These are phyloP conservation scores for Halcyon smyrnensis DNA, from an alignment of 2,797 vertebrate species.

Conservation along the genomic window DNA sequence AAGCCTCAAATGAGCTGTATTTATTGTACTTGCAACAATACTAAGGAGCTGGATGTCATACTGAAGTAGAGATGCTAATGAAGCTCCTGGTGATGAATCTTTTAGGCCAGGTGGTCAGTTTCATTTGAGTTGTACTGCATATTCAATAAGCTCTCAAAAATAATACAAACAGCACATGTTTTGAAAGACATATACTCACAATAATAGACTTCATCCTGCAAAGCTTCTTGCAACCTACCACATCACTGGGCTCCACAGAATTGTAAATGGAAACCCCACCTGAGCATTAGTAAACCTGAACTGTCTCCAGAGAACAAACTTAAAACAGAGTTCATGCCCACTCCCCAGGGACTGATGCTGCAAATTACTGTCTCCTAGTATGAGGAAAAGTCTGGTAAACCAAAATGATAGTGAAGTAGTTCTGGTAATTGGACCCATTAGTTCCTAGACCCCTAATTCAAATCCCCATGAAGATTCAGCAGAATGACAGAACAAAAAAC, in stretches of 20 bases:
- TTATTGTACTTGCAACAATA: background rate
- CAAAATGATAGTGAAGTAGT: background rate
- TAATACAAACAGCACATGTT: background rate
- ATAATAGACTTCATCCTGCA: background rate
- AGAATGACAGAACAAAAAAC: background rate
- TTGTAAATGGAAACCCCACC: background rate
- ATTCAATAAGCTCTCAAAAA: constrained; percentile 22
- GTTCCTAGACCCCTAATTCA: background rate
- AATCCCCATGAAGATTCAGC: background rate
- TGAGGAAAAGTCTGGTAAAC: background rate
- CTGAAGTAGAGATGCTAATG: background rate
- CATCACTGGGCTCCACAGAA: background rate
- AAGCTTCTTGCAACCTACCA: background rate
- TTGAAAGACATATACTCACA: background rate
- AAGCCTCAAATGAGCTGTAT: background rate
- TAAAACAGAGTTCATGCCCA: background rate
- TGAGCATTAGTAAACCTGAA: background rate
- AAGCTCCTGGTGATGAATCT: background rate
- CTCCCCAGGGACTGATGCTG: background rate
- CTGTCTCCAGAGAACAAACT: background rate
- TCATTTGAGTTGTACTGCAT: background rate
- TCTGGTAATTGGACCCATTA: background rate
- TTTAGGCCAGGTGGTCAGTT: background rate
- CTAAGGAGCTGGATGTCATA: background rate
- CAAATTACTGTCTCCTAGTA: background rate